Evolutionary conservation across 2,888 invertebrate species (phyloP).

Genomic region (Epirrita christyi): DNA sequence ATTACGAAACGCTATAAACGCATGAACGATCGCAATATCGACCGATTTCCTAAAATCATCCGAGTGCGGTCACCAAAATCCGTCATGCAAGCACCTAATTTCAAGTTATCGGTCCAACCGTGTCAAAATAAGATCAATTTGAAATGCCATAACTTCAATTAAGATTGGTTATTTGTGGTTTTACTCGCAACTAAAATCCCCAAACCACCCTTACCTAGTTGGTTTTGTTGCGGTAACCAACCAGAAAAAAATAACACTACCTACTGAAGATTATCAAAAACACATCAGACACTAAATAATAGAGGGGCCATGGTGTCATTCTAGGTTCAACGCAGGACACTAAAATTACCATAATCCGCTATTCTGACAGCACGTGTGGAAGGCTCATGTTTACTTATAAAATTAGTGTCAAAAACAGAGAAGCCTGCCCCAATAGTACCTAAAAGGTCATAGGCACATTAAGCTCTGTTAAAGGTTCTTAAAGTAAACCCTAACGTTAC

Average conservation of each 20-base stretch:
- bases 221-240: too few relatives aligned
- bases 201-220: too few relatives aligned
- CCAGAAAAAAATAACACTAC: too few relatives aligned
- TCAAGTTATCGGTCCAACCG: constrained; percentile 23
- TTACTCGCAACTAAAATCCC: too few relatives aligned
- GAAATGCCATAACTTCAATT: constrained; percentile 20
- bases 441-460: constrained; percentile 19
- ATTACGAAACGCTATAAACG: constrained; percentile 33
- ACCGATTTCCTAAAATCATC: constrained; percentile 33
- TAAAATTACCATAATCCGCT: too few relatives aligned
- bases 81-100: constrained; percentile 38
- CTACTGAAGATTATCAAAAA: too few relatives aligned
- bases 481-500: constrained; percentile 6
- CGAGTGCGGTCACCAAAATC: constrained; percentile 33
- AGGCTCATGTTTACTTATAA: too few relatives aligned
- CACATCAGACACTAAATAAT: too few relatives aligned
- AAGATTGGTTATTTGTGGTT: background rate
- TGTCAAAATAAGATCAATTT: constrained; percentile 26
- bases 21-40: constrained; percentile 34
- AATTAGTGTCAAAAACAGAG: too few relatives aligned
- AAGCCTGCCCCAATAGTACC: background rate
- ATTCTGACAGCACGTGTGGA: too few relatives aligned
- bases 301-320: too few relatives aligned
- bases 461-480: constrained; percentile 12
- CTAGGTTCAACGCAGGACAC: too few relatives aligned